These are phyloP conservation scores for Philotrypesis tridentata DNA, from an alignment of 1,140 invertebrate genomes.

Conservation along the genomic window DNA sequence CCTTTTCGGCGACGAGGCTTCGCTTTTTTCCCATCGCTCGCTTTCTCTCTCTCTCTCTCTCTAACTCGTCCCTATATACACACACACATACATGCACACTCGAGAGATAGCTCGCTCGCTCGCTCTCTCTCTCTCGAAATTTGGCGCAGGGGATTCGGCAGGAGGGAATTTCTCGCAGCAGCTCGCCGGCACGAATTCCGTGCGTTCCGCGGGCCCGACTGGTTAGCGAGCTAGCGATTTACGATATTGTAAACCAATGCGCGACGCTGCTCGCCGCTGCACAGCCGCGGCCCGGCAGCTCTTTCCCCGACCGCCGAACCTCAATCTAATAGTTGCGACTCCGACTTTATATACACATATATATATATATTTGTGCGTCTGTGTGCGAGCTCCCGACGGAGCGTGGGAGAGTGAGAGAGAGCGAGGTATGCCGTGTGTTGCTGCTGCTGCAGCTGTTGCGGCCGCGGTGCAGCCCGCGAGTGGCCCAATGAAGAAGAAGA, in stretches of 20 bases:
- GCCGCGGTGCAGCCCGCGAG: too few species aligned
- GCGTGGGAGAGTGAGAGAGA: slow-evolving; percentile 29
- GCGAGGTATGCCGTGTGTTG: too few species aligned
- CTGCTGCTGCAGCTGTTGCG: not conserved
- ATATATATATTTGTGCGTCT: too few species aligned
- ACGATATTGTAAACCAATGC: slow-evolving; percentile 72
- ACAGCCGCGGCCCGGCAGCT: slow-evolving; percentile 57
- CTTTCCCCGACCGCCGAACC: slow-evolving; percentile 56
- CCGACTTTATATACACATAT: slow-evolving; percentile 34
- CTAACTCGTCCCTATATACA: not conserved
- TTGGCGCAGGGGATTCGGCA: not conserved
- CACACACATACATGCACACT: not conserved
- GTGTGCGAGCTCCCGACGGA: too few species aligned
- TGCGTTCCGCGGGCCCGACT: slow-evolving; percentile 68
- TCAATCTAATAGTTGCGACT: slow-evolving; percentile 70
- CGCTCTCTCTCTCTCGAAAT: not conserved
- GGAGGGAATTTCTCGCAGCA: not conserved
- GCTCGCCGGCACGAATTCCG: slow-evolving; percentile 62
- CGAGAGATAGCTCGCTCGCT: not conserved
- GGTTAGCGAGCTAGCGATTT: slow-evolving; percentile 69
- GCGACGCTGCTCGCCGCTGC: slow-evolving; percentile 57
- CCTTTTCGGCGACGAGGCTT: not conserved
- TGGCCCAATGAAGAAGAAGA: not conserved
- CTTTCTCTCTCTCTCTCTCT: not conserved
- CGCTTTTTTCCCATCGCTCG: slow-evolving; percentile 18